Percentiles rank a stretch among this genome's conserved stretches.
These are phyloP conservation scores for Mallotus villosus DNA, from an alignment of 2,797 vertebrate species.

Conservation along the genomic window DNA sequence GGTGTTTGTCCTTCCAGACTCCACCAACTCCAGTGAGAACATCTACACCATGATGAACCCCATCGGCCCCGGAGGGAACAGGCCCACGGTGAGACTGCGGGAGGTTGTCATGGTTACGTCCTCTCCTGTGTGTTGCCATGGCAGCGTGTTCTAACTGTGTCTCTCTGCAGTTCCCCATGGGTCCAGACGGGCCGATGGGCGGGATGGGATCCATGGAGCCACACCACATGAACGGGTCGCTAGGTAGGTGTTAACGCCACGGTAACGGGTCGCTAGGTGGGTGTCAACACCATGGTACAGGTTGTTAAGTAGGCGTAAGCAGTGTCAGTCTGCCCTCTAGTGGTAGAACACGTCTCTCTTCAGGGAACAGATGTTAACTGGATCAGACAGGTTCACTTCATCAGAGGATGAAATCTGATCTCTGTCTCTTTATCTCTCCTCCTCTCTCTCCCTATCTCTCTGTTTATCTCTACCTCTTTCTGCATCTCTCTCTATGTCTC, in stretches of 20 bases:
- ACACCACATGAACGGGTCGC: conserved; percentile 92
- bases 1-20: conserved; percentile 63
- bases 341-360: conserved; percentile 49
- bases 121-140: not conserved
- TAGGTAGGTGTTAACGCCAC: conserved; percentile 76
- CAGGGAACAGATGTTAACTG: conserved; percentile 56
- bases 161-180: conserved; percentile 83
- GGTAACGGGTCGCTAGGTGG: too few relatives aligned
- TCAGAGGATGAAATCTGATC: conserved; percentile 39
- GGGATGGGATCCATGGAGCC: conserved; percentile 88
- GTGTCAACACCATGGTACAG: too few relatives aligned
- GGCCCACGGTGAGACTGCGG: conserved; percentile 73
- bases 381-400: conserved; percentile 37
- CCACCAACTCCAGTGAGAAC: conserved; percentile 83
- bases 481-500: too few relatives aligned
- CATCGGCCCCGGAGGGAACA: conserved; percentile 72
- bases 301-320: not conserved
- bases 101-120: not conserved
- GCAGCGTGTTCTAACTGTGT: not conserved
- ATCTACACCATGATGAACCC: conserved; percentile 86
- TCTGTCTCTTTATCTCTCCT: conserved; percentile 8
- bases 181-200: conserved; percentile 88
- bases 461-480: too few relatives aligned
- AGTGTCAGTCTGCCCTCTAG: conserved; percentile 54
- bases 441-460: too few relatives aligned